A percentile compares a stretch with the other conserved stretches of the same genome.
Conservation (phyloP, 1,140 invertebrate genomes). For the Drosophila repletoides region DNA sequence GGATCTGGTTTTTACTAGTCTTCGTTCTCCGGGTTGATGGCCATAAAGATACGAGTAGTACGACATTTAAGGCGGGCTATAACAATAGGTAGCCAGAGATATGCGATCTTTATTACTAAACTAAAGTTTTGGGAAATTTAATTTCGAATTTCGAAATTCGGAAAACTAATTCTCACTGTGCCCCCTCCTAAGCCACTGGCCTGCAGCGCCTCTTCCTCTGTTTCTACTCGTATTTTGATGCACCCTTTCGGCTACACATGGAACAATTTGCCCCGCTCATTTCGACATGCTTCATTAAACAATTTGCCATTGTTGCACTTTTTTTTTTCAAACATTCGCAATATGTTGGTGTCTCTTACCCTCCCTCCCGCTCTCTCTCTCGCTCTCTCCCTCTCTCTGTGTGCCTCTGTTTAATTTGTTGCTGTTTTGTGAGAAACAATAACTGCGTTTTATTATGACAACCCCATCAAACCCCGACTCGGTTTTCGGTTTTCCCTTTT, state of each 20-base stretch:
- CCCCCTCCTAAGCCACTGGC: constrained; percentile 34
- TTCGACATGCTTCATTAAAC: constrained; percentile 76
- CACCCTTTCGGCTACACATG: constrained; percentile 47
- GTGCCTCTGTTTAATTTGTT: constrained; percentile 48
- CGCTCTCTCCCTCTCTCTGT: neutral
- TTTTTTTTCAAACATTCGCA: constrained; percentile 30
- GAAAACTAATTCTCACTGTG: too few species aligned
- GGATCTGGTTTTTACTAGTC: neutral
- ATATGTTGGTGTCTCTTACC: neutral
- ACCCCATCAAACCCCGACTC: neutral
- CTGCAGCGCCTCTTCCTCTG: neutral
- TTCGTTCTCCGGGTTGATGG: neutral
- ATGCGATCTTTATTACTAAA: neutral
- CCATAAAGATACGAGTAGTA: constrained; percentile 2
- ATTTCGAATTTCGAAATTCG: too few species aligned
- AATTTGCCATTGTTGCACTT: constrained; percentile 74
- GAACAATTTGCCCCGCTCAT: constrained; percentile 51
- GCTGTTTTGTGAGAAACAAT: constrained; percentile 49
- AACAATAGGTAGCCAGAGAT: neutral
- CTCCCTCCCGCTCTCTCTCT: neutral
- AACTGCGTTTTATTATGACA: constrained; percentile 42
- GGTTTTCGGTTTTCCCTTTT: constrained; percentile 1
- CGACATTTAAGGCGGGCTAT: neutral
- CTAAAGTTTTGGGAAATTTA: neutral
- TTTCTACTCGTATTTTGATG: constrained; percentile 6